phyloP scores from a whole-genome alignment of 2,113 vertebrate species.

The Apaloderma vittatum region DNA sequence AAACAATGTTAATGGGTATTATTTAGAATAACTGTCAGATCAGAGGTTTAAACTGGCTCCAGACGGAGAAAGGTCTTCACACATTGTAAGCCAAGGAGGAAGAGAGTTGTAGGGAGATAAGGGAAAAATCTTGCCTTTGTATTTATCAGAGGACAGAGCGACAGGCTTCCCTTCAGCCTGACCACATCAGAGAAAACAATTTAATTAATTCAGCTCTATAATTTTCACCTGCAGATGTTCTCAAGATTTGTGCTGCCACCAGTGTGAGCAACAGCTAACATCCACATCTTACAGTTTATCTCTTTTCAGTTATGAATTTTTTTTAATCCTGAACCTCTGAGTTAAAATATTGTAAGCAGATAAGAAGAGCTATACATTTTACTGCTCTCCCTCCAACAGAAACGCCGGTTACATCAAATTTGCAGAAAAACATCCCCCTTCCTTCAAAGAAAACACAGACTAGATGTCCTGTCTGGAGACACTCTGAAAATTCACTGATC shows the following conservation, averaged over 20 bases:
- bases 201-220: background rate
- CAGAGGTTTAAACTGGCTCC: background rate
- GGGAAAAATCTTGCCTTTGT: background rate
- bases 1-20: conserved; percentile 32
- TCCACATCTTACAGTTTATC: background rate
- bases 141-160: background rate
- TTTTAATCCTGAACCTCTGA: background rate
- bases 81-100: background rate
- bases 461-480: background rate
- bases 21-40: background rate
- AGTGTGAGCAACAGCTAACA: background rate
- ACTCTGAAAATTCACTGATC: background rate
- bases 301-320: background rate
- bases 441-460: background rate
- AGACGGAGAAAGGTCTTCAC: background rate
- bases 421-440: background rate
- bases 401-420: rapidly evolving
- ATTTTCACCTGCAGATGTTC: background rate
- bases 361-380: background rate
- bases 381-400: background rate
- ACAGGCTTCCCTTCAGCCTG: background rate
- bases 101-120: background rate
- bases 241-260: background rate
- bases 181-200: background rate
- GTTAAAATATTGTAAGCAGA: background rate